phyloP scores from a whole-genome alignment of 2,797 vertebrate species.

The Dermochelys coriacea region DNA sequence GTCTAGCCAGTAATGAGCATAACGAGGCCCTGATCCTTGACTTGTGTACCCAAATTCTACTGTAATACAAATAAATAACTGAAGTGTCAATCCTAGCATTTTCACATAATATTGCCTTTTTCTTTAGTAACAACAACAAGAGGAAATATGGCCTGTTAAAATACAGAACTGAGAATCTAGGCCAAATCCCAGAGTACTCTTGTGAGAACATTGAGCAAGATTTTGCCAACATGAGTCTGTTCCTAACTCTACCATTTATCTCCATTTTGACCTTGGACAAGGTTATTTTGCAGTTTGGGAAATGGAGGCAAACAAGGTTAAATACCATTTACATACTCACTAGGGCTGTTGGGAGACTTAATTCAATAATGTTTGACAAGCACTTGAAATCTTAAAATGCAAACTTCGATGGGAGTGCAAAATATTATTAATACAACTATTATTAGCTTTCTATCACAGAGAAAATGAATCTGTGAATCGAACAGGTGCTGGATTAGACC shows the following conservation, averaged over 20 bases:
- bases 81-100: too few species aligned
- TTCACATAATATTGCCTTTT: not conserved
- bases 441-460: not conserved
- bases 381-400: not conserved
- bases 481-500: not conserved
- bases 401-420: not conserved
- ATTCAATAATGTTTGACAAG: not conserved
- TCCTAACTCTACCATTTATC: not conserved
- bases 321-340: fast-evolving
- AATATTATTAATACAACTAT: not conserved
- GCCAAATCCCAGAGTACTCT: not conserved
- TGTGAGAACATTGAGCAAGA: not conserved
- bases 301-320: not conserved
- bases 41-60: not conserved
- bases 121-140: not conserved
- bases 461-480: not conserved
- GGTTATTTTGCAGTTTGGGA: not conserved
- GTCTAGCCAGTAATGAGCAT: not conserved
- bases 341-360: fast-evolving
- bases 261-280: not conserved
- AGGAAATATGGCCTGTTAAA: not conserved
- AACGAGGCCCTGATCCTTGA: not conserved
- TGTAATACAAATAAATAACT: fast-evolving
- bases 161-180: not conserved
- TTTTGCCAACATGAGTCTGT: not conserved